Evolutionary conservation across 2,888 invertebrate species (phyloP).

Genomic region (Ptychoptera albimana): DNA sequence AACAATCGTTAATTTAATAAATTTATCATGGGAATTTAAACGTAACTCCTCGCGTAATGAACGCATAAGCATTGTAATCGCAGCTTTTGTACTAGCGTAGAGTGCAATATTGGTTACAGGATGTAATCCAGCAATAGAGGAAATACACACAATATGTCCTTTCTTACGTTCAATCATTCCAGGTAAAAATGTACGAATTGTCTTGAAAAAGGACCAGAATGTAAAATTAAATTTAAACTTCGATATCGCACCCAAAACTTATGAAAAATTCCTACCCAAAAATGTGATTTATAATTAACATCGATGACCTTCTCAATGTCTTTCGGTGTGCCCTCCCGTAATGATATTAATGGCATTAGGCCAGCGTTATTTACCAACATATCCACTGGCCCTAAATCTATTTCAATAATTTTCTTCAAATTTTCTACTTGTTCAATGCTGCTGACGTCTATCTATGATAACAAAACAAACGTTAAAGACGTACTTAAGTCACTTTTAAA

Average conservation of each 20-base stretch:
- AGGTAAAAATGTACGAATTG: conserved; percentile 29
- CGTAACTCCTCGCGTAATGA: conserved; percentile 15
- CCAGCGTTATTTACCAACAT: conserved; percentile 34
- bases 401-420: conserved; percentile 7
- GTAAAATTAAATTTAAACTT: background rate
- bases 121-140: conserved; percentile 24
- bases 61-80: conserved; percentile 30
- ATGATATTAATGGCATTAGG: conserved; percentile 26
- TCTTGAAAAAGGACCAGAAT: conserved; percentile 17
- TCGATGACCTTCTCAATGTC: conserved; percentile 29
- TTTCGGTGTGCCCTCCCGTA: conserved; percentile 25
- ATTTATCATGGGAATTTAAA: conserved; percentile 6
- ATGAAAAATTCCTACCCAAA: conserved; percentile 23
- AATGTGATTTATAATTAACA: conserved; percentile 31
- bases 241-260: background rate
- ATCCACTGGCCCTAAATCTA: conserved; percentile 27
- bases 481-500: too few relatives aligned
- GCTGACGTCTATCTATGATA: conserved; percentile 6
- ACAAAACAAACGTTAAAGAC: background rate
- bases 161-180: conserved; percentile 29
- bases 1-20: conserved; percentile 17
- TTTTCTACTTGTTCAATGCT: conserved; percentile 4
- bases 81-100: conserved; percentile 32
- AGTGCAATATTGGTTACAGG: conserved; percentile 23
- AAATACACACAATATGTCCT: conserved; percentile 32